Evolutionary conservation across 2,888 invertebrate species (phyloP).

Genomic region (Cacoxenus indagator): DNA sequence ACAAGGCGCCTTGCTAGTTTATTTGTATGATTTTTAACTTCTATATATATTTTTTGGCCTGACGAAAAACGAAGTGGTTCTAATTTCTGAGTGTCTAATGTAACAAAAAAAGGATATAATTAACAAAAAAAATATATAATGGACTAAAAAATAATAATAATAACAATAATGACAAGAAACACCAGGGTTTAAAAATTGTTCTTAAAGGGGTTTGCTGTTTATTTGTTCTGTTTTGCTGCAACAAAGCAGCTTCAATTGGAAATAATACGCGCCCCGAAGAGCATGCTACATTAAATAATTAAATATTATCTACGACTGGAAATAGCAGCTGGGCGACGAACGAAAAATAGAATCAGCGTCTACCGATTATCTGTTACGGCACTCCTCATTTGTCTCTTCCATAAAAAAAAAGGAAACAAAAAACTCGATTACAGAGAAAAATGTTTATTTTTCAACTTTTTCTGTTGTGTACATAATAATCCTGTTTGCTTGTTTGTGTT

Average conservation of each 20-base stretch:
- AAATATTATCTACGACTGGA: neutral
- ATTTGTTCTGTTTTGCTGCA: neutral
- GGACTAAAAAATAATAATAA: too few relatives aligned
- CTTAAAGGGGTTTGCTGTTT: neutral
- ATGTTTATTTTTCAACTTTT: constrained; percentile 2
- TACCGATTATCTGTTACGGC: neutral
- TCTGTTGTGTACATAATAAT: neutral
- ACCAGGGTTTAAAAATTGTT: neutral
- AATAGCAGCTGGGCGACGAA: neutral
- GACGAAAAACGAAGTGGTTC: too few relatives aligned
- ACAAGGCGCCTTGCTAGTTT: too few relatives aligned
- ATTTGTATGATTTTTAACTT: too few relatives aligned
- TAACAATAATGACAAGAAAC: too few relatives aligned
- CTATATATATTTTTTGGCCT: too few relatives aligned
- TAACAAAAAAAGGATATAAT: too few relatives aligned
- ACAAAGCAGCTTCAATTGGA: neutral
- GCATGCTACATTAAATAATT: neutral
- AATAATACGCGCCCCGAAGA: neutral
- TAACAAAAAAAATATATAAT: too few relatives aligned
- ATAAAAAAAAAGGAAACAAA: neutral
- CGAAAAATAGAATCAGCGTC: neutral
- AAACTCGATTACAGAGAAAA: too few relatives aligned
- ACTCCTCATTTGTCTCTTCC: neutral
- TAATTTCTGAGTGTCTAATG: too few relatives aligned
- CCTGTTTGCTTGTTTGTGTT: neutral